Evolutionary conservation across 2,888 invertebrate species (phyloP).

Genomic region (Danaus chrysippus): DNA sequence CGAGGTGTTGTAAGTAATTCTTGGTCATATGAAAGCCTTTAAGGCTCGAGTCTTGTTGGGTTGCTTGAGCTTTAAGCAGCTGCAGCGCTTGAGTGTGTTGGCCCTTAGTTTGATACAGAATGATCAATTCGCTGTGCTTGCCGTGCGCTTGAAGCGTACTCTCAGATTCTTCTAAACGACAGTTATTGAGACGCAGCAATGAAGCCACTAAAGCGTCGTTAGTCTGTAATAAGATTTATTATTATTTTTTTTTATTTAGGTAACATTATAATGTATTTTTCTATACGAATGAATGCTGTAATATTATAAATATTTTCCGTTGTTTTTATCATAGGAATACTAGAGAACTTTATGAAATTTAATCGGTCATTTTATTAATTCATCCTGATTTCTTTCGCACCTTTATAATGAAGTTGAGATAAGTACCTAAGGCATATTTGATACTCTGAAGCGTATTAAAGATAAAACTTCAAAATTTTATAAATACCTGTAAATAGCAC

Average conservation of each 20-base stretch:
- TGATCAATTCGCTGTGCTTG: constrained; percentile 95
- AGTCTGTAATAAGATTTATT: constrained; percentile 78
- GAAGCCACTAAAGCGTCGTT: constrained; percentile 97
- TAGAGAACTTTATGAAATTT: too few species aligned
- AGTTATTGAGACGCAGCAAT: constrained; percentile 92
- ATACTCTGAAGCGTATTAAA: not conserved
- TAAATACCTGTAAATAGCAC: constrained; percentile 92
- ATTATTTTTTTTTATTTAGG: too few species aligned
- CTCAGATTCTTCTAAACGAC: constrained; percentile 96
- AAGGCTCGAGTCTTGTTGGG: constrained; percentile 86
- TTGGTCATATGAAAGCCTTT: constrained; percentile 91
- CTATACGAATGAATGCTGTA: too few species aligned
- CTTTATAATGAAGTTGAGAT: too few species aligned
- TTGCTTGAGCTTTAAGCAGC: constrained; percentile 87
- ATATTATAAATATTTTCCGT: too few species aligned
- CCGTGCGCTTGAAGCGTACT: constrained; percentile 90
- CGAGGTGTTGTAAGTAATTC: constrained; percentile 94
- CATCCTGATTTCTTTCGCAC: too few species aligned
- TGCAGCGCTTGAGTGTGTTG: constrained; percentile 95
- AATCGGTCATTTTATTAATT: too few species aligned
- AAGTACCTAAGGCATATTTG: not conserved
- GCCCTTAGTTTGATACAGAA: constrained; percentile 96
- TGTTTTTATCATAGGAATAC: too few species aligned
- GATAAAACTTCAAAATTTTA: not conserved
- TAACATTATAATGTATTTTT: constrained; percentile 1